These are phyloP conservation scores for Drosophila neocordata DNA, from an alignment of 1,140 invertebrate genomes.

Conservation along the genomic window DNA sequence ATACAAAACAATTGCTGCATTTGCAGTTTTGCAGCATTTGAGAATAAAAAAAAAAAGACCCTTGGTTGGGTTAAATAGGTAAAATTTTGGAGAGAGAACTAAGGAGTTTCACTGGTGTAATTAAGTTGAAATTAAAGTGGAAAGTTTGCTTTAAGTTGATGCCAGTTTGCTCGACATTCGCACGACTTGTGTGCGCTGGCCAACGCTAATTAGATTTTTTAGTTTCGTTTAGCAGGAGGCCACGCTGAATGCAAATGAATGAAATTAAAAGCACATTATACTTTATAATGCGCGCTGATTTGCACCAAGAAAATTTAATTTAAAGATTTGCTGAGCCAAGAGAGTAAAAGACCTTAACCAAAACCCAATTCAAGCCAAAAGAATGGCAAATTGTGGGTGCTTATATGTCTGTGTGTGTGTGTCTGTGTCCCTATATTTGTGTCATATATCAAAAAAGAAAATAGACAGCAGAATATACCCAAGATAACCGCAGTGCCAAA, in stretches of 20 bases:
- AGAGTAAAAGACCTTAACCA: not conserved
- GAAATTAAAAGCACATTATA: slow-evolving; percentile 82
- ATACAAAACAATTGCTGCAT: slow-evolving; percentile 24
- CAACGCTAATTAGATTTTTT: slow-evolving; percentile 77
- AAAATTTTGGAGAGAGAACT: too few species aligned
- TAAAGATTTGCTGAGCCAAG: slow-evolving; percentile 65
- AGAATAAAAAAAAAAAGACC: too few species aligned
- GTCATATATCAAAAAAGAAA: slow-evolving; percentile 48
- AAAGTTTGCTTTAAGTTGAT: slow-evolving; percentile 77
- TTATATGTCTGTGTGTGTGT: not conserved
- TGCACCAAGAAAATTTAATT: slow-evolving; percentile 70
- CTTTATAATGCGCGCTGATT: slow-evolving; percentile 77
- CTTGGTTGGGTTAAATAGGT: not conserved
- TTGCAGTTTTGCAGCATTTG: slow-evolving; percentile 19
- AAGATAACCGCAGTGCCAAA: slow-evolving; percentile 74
- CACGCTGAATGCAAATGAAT: slow-evolving; percentile 73
- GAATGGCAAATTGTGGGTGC: not conserved
- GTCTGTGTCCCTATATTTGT: not conserved
- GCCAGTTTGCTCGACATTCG: not conserved
- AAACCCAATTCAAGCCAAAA: not conserved
- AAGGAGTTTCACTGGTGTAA: slow-evolving; percentile 33
- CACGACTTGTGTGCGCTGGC: slow-evolving; percentile 31
- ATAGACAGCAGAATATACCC: slow-evolving; percentile 17
- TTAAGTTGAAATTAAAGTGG: slow-evolving; percentile 76
- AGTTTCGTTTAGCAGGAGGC: slow-evolving; percentile 55